Percentiles rank a stretch among this genome's conserved stretches.
Evolutionary conservation across 2,888 invertebrate genomes (phyloP).

Genomic region (Neoascia interrupta): DNA sequence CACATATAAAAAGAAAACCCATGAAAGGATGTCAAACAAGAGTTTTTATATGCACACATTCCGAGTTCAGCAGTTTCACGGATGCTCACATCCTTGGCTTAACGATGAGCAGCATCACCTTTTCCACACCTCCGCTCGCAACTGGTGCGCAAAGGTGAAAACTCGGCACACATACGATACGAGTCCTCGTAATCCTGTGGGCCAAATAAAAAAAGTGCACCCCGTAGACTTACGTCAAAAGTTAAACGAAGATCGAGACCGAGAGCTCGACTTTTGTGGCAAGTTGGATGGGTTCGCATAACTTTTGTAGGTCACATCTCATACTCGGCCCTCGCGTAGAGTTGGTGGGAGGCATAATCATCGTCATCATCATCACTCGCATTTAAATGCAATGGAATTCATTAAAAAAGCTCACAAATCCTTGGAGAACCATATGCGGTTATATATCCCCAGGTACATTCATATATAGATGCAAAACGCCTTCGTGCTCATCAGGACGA

Average conservation of each 20-base stretch:
- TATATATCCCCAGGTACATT: constrained; percentile 27
- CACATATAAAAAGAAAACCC: neutral
- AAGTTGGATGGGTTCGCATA: constrained; percentile 39
- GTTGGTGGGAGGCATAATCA: too few species aligned
- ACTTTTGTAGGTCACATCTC: constrained; percentile 54
- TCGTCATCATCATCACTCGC: neutral
- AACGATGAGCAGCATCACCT: neutral
- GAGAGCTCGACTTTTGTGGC: constrained; percentile 49
- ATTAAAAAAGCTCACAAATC: constrained; percentile 57
- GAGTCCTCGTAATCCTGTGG: constrained; percentile 34
- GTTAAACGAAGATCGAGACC: constrained; percentile 52
- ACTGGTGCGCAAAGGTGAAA: constrained; percentile 10
- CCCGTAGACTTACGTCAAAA: constrained; percentile 48
- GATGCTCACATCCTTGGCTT: constrained; percentile 15
- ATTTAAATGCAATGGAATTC: constrained; percentile 59
- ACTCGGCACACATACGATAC: constrained; percentile 18
- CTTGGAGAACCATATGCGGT: constrained; percentile 24
- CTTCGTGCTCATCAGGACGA: constrained; percentile 36
- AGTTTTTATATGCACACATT: constrained; percentile 1
- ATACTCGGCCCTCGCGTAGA: too few species aligned
- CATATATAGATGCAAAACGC: too few species aligned
- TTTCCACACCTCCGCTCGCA: neutral
- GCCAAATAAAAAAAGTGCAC: constrained; percentile 37
- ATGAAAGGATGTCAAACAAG: constrained; percentile 48
- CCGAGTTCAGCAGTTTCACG: constrained; percentile 25